These are phyloP conservation scores for Mesorhabditis spiculigera DNA, from an alignment of 2,888 invertebrate genomes.

Conservation along the genomic window DNA sequence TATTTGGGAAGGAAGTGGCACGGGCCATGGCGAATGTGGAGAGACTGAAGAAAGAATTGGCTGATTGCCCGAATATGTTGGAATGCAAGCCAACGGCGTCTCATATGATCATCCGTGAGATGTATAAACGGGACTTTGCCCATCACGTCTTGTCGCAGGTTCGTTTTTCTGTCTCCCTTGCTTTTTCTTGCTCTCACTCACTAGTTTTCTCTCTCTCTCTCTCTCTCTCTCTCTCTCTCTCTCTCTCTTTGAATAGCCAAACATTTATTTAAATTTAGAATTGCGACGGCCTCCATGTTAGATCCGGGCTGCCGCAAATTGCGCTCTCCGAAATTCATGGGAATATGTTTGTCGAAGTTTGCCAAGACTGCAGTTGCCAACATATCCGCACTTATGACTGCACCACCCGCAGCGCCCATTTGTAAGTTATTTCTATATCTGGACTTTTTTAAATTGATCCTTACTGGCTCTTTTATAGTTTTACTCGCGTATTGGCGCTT, in stretches of 20 bases:
- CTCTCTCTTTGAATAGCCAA: too few relatives aligned
- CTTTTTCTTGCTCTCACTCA: background rate
- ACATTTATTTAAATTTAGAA: constrained; percentile 66
- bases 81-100: constrained; percentile 74
- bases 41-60: too few relatives aligned
- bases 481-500: background rate
- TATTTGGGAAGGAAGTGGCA: too few relatives aligned
- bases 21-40: too few relatives aligned
- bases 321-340: constrained; percentile 90
- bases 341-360: constrained; percentile 84
- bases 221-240: too few relatives aligned
- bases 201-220: background rate
- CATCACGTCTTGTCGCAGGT: constrained; percentile 79
- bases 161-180: background rate
- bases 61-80: too few relatives aligned
- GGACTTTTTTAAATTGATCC: background rate
- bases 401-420: constrained; percentile 86
- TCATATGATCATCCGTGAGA: constrained; percentile 85
- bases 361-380: constrained; percentile 62
- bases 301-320: constrained; percentile 70
- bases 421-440: constrained; percentile 61
- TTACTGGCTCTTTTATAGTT: background rate
- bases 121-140: constrained; percentile 74
- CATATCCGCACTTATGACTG: constrained; percentile 90
- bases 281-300: constrained; percentile 90